Evolutionary conservation across 2,113 vertebrate genomes (phyloP).

Genomic region (Sminthopsis crassicaudata): DNA sequence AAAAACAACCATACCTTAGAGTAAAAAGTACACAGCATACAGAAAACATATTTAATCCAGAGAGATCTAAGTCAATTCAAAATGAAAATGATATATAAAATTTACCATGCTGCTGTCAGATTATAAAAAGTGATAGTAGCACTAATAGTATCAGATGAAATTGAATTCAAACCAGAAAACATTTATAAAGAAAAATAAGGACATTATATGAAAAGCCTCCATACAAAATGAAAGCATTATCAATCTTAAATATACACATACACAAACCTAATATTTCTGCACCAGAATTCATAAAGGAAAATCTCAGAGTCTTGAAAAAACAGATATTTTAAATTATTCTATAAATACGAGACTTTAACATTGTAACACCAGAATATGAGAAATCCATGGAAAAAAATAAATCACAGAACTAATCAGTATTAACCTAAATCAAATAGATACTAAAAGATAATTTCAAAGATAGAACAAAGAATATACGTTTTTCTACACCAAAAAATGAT

Average conservation of each 20-base stretch:
- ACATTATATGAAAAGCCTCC: neutral
- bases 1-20: neutral
- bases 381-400: neutral
- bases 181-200: neutral
- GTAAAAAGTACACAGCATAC: neutral
- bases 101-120: neutral
- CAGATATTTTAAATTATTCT: neutral
- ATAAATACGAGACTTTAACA: neutral
- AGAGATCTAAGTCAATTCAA: neutral
- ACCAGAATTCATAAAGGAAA: neutral
- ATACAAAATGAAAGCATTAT: neutral
- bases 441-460: neutral
- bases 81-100: neutral
- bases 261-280: neutral
- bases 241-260: neutral
- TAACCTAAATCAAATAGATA: neutral
- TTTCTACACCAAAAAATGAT: neutral
- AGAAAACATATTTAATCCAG: neutral
- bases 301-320: neutral
- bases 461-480: neutral
- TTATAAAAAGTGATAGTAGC: neutral
- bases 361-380: neutral
- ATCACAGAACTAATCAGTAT: neutral
- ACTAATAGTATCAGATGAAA: neutral
- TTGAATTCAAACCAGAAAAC: neutral